Evolutionary conservation across 2,113 vertebrate genomes (phyloP), one percentile per base, ranked within the genome.

Genomic region (Bos javanicus): DNA sequence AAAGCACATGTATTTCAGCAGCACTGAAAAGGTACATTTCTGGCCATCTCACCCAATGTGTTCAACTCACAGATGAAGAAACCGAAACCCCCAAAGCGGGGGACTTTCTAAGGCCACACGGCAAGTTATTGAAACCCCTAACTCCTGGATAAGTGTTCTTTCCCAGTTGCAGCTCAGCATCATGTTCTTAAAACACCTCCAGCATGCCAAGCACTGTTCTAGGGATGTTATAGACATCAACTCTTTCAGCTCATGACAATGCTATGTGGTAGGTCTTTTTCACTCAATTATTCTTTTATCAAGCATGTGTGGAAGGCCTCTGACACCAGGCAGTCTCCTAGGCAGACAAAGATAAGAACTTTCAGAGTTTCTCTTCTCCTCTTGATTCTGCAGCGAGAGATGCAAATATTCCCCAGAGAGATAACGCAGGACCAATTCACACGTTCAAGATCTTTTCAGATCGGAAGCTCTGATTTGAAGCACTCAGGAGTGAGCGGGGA

Each of bases 401-500:
- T 52, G 92, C 83, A 76, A 56, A 94, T 80, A 56, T 88, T 57
- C 85, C 74, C 33, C 1, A 67, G 91, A 95, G 87, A 82, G 84
- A 39, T 33, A 62, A 57, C 60, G 80, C 78, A 74, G 78, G 78
- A 50, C 96, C 21, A 3, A 30, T 89, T 93, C 96, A 87, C 71
- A 48, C 7, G 25, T 90, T 93, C 50, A n/a, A 74, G 93, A 96
- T 85, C 89, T 87, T 86, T 95, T 95, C 59, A 21, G 33, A 50
- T 82, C 17, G 4, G 57, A 86, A 59, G 89, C 74, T 84, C 60
- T 4, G n/a, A 64, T 89, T n/a, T 9, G 30, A 86, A 90, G 93
- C 36, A 13, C 48, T 52, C 17, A 71, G 97, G 88, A 56, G 74
- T 1, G 23, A 46, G 96, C 0, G 6, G 57, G 92, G 87, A 89